Conservation (phyloP, 2,888 invertebrate species). For the Drosophila bunnanda region DNA sequence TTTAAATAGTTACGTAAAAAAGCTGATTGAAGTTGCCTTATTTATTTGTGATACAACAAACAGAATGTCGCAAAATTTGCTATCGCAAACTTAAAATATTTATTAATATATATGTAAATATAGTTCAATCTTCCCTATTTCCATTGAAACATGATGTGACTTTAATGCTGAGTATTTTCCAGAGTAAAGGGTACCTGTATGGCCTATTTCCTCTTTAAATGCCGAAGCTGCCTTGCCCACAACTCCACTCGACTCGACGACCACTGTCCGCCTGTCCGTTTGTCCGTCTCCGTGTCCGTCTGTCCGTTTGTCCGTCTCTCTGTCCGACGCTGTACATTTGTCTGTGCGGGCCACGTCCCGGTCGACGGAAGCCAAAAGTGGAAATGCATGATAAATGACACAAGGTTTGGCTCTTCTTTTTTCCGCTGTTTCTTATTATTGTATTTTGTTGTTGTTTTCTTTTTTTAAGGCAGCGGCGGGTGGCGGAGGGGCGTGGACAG, state of each 20-base stretch:
- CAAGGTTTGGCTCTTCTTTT: constrained; percentile 62
- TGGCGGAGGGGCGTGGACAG: constrained; percentile 16
- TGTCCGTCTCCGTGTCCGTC: too few relatives aligned
- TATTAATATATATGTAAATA: too few relatives aligned
- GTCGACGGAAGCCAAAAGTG: constrained; percentile 79
- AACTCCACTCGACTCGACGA: constrained; percentile 23
- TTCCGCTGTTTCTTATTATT: constrained; percentile 19
- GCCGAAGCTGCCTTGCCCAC: constrained; percentile 9
- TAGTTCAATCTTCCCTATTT: too few relatives aligned
- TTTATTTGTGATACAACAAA: too few relatives aligned
- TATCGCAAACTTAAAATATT: too few relatives aligned
- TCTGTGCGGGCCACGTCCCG: constrained; percentile 69
- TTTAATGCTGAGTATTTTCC: background rate
- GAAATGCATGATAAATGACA: constrained; percentile 81
- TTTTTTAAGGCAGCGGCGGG: background rate
- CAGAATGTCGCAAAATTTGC: too few relatives aligned
- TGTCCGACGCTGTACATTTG: constrained; percentile 58
- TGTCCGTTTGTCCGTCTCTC: constrained; percentile 25
- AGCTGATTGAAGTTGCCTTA: too few relatives aligned
- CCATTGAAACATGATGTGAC: too few relatives aligned
- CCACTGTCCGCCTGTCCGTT: constrained; percentile 27
- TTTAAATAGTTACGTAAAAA: too few relatives aligned
- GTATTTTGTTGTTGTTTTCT: constrained; percentile 12
- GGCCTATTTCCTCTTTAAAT: background rate
- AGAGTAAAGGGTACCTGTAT: background rate